Conservation (phyloP, 2,113 vertebrate species). For the Burhinus bistriatus region DNA sequence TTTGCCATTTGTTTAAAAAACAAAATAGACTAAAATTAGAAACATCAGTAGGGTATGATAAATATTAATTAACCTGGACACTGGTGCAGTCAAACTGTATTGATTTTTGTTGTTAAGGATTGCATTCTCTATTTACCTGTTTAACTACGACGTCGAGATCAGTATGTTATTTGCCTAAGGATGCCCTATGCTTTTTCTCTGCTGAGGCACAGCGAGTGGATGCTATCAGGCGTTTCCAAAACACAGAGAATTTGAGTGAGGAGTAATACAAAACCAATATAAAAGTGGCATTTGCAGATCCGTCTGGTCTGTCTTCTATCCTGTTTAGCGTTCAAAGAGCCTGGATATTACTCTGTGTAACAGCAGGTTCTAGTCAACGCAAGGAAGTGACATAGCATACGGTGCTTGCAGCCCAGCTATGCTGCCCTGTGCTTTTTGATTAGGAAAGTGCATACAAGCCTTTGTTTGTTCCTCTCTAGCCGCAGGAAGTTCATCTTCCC, state of each 20-base stretch:
- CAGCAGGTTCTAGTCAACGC: not conserved
- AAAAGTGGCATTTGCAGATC: not conserved
- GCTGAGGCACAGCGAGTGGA: accelerated
- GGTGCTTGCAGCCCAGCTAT: not conserved
- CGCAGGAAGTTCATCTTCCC: not conserved
- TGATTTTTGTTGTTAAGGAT: constrained; percentile 22
- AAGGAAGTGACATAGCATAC: not conserved
- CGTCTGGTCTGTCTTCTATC: not conserved
- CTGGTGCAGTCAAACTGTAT: not conserved
- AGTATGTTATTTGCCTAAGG: not conserved
- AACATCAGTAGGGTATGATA: not conserved
- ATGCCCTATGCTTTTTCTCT: not conserved
- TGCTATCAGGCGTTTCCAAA: not conserved
- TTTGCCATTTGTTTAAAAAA: constrained; percentile 13
- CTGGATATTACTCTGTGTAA: not conserved
- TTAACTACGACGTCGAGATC: not conserved
- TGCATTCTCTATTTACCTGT: not conserved
- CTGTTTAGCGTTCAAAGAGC: not conserved
- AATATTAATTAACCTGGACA: constrained; percentile 37
- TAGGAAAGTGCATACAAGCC: not conserved
- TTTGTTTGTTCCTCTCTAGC: not conserved
- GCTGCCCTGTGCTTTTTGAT: not conserved
- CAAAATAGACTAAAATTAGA: not conserved
- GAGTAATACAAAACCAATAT: not conserved
- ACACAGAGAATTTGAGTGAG: not conserved